Evolutionary conservation across 1,140 invertebrate species (phyloP).

Genomic region (Drosophila oshimai): DNA sequence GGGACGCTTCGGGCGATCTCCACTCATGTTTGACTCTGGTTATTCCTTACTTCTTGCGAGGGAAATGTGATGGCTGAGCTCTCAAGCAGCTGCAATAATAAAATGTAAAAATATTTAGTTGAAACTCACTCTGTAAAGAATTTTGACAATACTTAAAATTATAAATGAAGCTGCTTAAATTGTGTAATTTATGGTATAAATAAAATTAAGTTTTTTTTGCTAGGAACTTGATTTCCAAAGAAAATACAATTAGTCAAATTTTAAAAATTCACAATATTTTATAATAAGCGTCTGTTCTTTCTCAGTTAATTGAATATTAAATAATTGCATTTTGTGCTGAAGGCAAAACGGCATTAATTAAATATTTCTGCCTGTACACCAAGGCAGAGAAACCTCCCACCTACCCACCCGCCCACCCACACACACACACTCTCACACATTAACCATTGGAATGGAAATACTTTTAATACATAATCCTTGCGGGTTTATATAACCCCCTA

Average conservation of each 20-base stretch:
- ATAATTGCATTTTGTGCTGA: slow-evolving; percentile 51
- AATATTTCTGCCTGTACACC: slow-evolving; percentile 40
- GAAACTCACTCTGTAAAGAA: too few species aligned
- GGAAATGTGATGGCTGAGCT: neutral
- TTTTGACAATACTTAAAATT: too few species aligned
- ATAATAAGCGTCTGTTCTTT: neutral
- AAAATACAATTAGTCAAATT: neutral
- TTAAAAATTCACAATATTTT: neutral
- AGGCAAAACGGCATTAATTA: slow-evolving; percentile 42
- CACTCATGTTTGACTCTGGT: slow-evolving; percentile 85
- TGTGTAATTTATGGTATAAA: too few species aligned
- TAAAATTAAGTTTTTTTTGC: too few species aligned
- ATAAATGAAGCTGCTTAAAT: too few species aligned
- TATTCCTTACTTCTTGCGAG: neutral
- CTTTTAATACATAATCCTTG: slow-evolving; percentile 35
- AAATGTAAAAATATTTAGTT: neutral
- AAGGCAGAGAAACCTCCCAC: slow-evolving; percentile 21
- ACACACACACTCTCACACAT: neutral
- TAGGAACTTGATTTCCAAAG: too few species aligned
- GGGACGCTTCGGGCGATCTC: slow-evolving; percentile 92
- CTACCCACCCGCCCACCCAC: neutral
- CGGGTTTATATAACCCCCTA: slow-evolving; percentile 8
- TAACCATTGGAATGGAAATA: slow-evolving; percentile 3
- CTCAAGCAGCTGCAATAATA: slow-evolving; percentile 3
- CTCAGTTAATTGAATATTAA: slow-evolving; percentile 24